Evolutionary conservation across 2,113 vertebrate species (phyloP).

Genomic region (Dasyornis broadbenti): DNA sequence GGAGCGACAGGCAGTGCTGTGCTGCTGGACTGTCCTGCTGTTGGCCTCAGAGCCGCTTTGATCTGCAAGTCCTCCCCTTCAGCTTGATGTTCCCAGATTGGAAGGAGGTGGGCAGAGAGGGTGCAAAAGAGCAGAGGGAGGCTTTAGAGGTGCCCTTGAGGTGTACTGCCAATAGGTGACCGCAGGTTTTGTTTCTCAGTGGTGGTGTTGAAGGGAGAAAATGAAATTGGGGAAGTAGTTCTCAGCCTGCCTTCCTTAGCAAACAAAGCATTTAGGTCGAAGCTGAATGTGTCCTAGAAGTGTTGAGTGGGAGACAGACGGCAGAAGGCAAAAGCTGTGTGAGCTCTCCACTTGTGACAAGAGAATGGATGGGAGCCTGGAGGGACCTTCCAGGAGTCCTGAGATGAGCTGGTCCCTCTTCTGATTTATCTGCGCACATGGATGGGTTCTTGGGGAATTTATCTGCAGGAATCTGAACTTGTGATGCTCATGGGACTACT

Average conservation of each 20-base stretch:
- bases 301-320: neutral
- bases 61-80: neutral
- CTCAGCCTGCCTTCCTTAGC: neutral
- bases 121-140: neutral
- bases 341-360: neutral
- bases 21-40: accelerated
- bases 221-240: accelerated
- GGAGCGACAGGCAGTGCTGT: accelerated
- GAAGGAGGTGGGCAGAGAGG: neutral
- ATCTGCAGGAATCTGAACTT: neutral
- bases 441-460: neutral
- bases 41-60: accelerated
- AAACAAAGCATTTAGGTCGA: neutral
- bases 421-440: neutral
- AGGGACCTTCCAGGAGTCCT: neutral
- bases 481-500: neutral
- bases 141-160: neutral
- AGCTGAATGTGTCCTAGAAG: accelerated
- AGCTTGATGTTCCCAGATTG: neutral
- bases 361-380: neutral
- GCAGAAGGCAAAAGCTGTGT: neutral
- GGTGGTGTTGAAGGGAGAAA: neutral
- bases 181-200: neutral
- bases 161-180: neutral
- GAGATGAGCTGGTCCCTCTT: neutral